Base-by-base conservation (phyloP, 2,888 invertebrate genomes). In the Synergus gifuensis region DNA sequence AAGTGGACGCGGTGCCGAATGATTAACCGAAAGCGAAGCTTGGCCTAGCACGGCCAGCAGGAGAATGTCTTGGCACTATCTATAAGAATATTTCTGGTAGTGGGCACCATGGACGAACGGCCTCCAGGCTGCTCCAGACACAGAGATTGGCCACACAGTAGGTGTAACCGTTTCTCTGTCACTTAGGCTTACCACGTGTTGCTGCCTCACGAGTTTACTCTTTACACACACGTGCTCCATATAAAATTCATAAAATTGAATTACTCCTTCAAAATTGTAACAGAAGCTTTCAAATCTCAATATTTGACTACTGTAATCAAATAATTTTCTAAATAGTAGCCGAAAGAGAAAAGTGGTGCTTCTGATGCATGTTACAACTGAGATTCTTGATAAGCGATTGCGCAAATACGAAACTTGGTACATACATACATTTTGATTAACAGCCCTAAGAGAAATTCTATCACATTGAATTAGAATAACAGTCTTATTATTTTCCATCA, bases 1-100 rank as follows among this genome's bases (percentile, higher is more conserved):
- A 49, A 49, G 46, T 49, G 46, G 58, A 18, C 18, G 58, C 58
- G 58, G 9, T n/a, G 11, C 9, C 3, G 18, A 58, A 18, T 2
- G 58, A 18, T 58, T 58, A 73, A 36, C 36, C 54, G 73, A 58
- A 28, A 11, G 40, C 54, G 54, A 73, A 36, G 73, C 73, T 54
- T 49, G 40, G 12, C 73, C 46, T 69, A n/a, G 69, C 69, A 62
- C 79, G 81, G 76, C 78, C 81, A 67, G 58, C 78, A 69, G 76
- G 83, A 83, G 83, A 83, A 83, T 83, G 83, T 80, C 77, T 79
- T 78, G 40, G 36, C 18, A 73, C 54, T 73, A 54, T 73, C 54
- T 73, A n/a, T 16, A 73, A 54, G 54, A 69, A 73, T 54, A 54
- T 54, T 73, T 73, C 54, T 73, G 36, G 54, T 73, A 54, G 73